phyloP scores from a whole-genome alignment of 2,888 invertebrate genomes.

The Netelia inedita region DNA sequence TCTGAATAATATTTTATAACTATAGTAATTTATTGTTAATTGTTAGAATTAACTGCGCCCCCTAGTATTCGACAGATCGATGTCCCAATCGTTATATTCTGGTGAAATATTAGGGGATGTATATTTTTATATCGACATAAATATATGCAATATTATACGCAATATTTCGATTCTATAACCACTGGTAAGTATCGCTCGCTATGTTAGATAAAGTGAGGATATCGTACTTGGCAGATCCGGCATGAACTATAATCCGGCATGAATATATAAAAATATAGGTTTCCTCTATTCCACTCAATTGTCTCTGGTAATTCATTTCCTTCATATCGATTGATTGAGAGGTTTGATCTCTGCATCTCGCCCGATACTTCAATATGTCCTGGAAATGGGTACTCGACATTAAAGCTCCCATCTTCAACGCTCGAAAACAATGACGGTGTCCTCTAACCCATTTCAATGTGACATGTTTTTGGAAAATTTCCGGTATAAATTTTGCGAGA shows the following conservation, averaged over 20 bases:
- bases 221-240: slow-evolving; percentile 32
- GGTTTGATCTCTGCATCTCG: slow-evolving; percentile 26
- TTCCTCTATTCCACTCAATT: slow-evolving; percentile 15
- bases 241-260: slow-evolving; percentile 48
- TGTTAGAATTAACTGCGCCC: too few species aligned
- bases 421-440: background rate
- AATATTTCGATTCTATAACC: background rate
- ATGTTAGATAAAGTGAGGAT: slow-evolving; percentile 40
- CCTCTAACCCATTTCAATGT: background rate
- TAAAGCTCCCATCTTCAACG: slow-evolving; percentile 26
- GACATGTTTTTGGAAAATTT: background rate
- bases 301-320: slow-evolving; percentile 47
- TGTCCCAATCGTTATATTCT: too few species aligned
- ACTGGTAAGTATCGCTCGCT: background rate
- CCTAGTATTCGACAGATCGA: too few species aligned
- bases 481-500: background rate
- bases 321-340: slow-evolving; percentile 45
- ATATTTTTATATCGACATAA: too few species aligned
- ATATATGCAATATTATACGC: too few species aligned
- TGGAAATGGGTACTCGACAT: slow-evolving; percentile 32
- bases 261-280: slow-evolving; percentile 44
- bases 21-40: too few species aligned
- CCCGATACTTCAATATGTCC: slow-evolving; percentile 18
- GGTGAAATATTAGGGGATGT: too few species aligned
- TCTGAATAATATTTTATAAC: too few species aligned